phyloP scores from a whole-genome alignment of 2,797 vertebrate species.

The Cossypha niveicapilla region DNA sequence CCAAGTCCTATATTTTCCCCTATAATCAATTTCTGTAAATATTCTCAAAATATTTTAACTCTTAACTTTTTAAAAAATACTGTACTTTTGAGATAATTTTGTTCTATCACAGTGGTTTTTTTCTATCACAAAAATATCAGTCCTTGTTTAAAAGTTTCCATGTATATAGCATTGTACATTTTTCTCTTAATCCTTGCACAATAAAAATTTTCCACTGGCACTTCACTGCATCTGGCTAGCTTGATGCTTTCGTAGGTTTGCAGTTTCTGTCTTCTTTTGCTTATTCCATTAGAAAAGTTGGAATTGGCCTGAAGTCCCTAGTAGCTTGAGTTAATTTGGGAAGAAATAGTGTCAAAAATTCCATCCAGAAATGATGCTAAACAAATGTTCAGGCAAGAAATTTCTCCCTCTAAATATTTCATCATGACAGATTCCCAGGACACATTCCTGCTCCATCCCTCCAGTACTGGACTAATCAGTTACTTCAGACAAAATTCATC shows the following conservation, averaged over 20 bases:
- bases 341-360: slow-evolving; percentile 4
- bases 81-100: neutral
- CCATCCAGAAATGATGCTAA: neutral
- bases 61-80: neutral
- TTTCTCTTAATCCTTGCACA: neutral
- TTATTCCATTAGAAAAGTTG: neutral
- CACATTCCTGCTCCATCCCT: neutral
- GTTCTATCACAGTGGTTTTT: neutral
- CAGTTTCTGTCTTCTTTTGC: neutral
- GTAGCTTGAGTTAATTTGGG: slow-evolving; percentile 10
- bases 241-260: neutral
- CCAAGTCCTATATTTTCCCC: neutral
- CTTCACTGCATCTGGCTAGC: neutral
- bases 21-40: neutral
- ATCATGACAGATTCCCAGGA: neutral
- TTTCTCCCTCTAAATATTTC: slow-evolving; percentile 4
- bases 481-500: neutral
- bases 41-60: neutral
- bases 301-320: neutral
- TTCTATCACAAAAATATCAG: neutral
- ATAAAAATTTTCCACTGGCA: neutral
- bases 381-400: neutral
- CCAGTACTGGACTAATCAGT: neutral
- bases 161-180: neutral
- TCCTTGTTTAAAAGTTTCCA: neutral